Conservation (phyloP, 64 coral and sea anemone genomes). For the Stichodactyla helianthus region DNA sequence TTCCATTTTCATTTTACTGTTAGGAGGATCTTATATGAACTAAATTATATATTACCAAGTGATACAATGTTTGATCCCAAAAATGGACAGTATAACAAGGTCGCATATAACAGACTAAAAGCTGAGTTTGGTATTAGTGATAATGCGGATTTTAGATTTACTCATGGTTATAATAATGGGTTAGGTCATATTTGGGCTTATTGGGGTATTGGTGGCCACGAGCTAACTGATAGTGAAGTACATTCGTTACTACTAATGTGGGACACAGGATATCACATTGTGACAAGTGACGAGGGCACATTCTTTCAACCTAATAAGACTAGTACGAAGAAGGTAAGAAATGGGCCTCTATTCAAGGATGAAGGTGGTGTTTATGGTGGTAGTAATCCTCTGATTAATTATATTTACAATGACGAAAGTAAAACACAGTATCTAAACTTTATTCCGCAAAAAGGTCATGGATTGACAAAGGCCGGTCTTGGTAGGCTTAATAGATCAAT, state of each 20-base stretch:
- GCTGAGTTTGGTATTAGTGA: not conserved
- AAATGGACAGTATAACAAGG: not conserved
- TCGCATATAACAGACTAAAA: not conserved
- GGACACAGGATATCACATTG: too few relatives aligned
- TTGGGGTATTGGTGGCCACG: not conserved
- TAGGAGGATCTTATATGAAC: not conserved
- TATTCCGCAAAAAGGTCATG: not conserved
- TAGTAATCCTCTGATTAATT: not conserved
- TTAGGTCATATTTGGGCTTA: not conserved
- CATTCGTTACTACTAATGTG: too few relatives aligned
- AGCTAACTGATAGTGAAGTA: not conserved
- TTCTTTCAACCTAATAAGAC: constrained; percentile 5
- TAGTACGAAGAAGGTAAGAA: not conserved
- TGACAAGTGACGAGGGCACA: too few relatives aligned
- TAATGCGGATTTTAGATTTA: not conserved
- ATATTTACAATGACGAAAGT: constrained; percentile 14
- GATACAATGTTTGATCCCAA: constrained; percentile 8
- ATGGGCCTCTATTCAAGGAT: not conserved
- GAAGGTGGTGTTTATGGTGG: not conserved
- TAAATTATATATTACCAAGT: not conserved
- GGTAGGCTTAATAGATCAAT: not conserved
- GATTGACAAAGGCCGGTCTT: not conserved
- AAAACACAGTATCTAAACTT: not conserved
- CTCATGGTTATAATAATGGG: not conserved
- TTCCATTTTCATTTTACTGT: too few relatives aligned